Conservation (phyloP, 2,888 invertebrate genomes). For the Drosophila kuntzei region DNA sequence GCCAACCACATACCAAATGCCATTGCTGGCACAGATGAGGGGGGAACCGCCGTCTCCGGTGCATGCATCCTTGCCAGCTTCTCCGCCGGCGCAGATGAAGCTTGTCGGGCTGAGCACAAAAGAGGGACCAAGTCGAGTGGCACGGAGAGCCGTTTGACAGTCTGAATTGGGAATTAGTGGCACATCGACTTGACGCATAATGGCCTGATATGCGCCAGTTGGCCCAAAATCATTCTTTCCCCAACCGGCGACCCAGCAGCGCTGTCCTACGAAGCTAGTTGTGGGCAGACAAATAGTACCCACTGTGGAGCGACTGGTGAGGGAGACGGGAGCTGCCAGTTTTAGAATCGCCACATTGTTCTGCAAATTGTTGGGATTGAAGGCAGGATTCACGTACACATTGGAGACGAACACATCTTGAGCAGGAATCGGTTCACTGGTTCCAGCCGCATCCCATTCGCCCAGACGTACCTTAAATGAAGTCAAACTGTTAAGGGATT, state of each 20-base stretch:
- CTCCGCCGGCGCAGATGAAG: slow-evolving; percentile 93
- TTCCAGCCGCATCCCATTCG: slow-evolving; percentile 90
- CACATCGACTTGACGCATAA: slow-evolving; percentile 91
- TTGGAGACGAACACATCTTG: slow-evolving; percentile 88
- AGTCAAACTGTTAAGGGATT: slow-evolving; percentile 60
- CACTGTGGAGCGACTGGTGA: slow-evolving; percentile 87
- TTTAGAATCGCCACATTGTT: slow-evolving; percentile 93
- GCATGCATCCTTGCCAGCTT: slow-evolving; percentile 91
- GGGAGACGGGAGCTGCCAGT: slow-evolving; percentile 87
- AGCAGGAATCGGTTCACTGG: slow-evolving; percentile 88
- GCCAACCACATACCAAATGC: slow-evolving; percentile 86
- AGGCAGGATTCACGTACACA: slow-evolving; percentile 89
- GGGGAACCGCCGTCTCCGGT: slow-evolving; percentile 88
- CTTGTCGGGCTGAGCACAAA: slow-evolving; percentile 89
- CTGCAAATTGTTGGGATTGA: slow-evolving; percentile 89
- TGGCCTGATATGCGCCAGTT: slow-evolving; percentile 86
- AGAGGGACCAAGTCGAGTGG: slow-evolving; percentile 88
- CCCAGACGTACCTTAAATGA: slow-evolving; percentile 90
- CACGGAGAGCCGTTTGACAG: slow-evolving; percentile 88
- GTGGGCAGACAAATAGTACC: slow-evolving; percentile 88
- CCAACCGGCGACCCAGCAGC: slow-evolving; percentile 92
- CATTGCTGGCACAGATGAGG: slow-evolving; percentile 80
- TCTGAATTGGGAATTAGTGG: slow-evolving; percentile 88
- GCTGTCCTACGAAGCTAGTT: slow-evolving; percentile 86
- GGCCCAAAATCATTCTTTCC: slow-evolving; percentile 91